Percentiles rank a stretch among this genome's conserved stretches.
phyloP scores from a whole-genome alignment of 2,113 vertebrate genomes.

The Thunnus thynnus region DNA sequence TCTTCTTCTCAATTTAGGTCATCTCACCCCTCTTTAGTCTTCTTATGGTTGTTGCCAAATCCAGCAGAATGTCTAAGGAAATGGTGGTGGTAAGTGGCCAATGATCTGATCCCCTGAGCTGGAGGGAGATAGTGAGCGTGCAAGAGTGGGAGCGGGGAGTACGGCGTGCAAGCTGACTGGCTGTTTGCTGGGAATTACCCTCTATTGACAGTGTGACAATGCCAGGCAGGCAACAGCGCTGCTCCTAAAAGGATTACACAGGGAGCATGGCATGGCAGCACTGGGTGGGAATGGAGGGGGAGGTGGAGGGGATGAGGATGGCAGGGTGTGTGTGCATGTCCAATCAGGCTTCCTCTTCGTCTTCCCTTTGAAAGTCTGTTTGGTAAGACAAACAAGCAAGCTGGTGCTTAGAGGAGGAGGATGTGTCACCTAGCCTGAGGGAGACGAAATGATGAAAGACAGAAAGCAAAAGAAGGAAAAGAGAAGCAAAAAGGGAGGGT shows the following conservation, averaged over 20 bases:
- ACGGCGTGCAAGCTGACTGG: slow-evolving; percentile 36
- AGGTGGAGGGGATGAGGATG: slow-evolving; percentile 30
- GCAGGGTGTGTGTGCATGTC: slow-evolving; percentile 62
- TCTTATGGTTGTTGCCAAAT: slow-evolving; percentile 27
- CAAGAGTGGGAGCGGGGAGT: slow-evolving; percentile 31
- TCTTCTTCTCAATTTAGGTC: slow-evolving; percentile 52
- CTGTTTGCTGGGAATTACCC: slow-evolving; percentile 73
- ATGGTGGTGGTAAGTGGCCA: slow-evolving; percentile 13
- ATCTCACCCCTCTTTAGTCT: slow-evolving; percentile 26
- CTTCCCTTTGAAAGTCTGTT: slow-evolving; percentile 34
- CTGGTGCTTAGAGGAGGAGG: slow-evolving; percentile 49
- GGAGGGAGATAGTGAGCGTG: slow-evolving; percentile 36
- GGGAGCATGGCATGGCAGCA: slow-evolving; percentile 60
- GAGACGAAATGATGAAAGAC: slow-evolving; percentile 54
- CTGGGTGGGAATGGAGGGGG: slow-evolving; percentile 51
- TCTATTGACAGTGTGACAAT: slow-evolving; percentile 78
- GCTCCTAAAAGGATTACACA: slow-evolving; percentile 84
- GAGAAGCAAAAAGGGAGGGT: slow-evolving; percentile 33
- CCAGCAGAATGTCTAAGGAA: slow-evolving; percentile 37
- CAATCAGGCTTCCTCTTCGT: slow-evolving; percentile 55
- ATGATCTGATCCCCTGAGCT: slow-evolving; percentile 42
- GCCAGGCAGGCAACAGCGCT: slow-evolving; percentile 58
- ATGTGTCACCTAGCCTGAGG: slow-evolving; percentile 62
- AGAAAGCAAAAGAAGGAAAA: slow-evolving; percentile 9
- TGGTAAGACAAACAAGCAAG: slow-evolving; percentile 54